These are phyloP conservation scores for Benthochromis sp. DNA, from an alignment of 2,113 vertebrate species.

Conservation along the genomic window DNA sequence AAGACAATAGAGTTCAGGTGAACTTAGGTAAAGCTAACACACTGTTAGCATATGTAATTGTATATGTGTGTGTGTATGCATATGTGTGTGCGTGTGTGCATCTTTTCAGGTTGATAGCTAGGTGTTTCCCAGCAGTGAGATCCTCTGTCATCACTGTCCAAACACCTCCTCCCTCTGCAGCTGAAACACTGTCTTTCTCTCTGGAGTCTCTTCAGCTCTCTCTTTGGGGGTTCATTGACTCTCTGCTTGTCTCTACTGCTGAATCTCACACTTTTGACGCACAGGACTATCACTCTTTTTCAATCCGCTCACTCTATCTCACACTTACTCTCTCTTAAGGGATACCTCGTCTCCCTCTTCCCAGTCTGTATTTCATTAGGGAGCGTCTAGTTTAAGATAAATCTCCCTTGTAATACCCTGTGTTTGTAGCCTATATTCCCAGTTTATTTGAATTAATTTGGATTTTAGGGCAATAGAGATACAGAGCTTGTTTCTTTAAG, in stretches of 20 bases:
- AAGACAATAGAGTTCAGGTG: not conserved
- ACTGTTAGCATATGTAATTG: not conserved
- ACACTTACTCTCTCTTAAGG: constrained; percentile 3
- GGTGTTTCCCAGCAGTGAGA: constrained; percentile 58
- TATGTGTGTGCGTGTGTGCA: not conserved
- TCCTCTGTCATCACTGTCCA: constrained; percentile 49
- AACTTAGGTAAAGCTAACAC: not conserved
- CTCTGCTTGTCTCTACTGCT: not conserved
- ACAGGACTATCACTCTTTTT: constrained; percentile 42
- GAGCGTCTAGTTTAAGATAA: not conserved
- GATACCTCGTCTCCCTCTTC: not conserved
- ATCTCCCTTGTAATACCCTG: not conserved
- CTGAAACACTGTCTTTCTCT: constrained; percentile 24
- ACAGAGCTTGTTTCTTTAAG: not conserved
- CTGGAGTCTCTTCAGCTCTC: constrained; percentile 8
- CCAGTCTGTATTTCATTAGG: not conserved
- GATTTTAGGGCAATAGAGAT: not conserved
- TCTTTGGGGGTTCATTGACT: not conserved
- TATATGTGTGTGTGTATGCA: not conserved
- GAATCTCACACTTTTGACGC: constrained; percentile 47
- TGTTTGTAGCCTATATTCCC: not conserved
- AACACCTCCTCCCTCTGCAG: constrained; percentile 41
- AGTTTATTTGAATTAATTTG: not conserved
- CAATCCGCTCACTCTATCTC: constrained; percentile 21
- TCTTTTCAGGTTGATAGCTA: constrained; percentile 22